These are phyloP conservation scores for Kryptolebias marmoratus DNA, from an alignment of 2,113 vertebrate species.

Conservation along the genomic window DNA sequence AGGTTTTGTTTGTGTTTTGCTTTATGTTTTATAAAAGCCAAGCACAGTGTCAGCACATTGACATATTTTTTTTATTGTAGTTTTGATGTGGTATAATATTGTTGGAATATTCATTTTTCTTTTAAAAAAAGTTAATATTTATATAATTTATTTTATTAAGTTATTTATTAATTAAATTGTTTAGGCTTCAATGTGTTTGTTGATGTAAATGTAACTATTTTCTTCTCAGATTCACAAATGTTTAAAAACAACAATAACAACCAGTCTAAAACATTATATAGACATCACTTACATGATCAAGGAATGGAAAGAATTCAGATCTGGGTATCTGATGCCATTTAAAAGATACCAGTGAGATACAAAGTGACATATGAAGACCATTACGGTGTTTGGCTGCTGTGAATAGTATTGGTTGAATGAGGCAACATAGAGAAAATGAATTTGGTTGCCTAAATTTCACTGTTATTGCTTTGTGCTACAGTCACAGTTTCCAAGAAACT, in stretches of 20 bases:
- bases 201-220: not conserved
- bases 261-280: not conserved
- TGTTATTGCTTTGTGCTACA: slow-evolving; percentile 72
- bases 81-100: not conserved
- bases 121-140: too few species aligned
- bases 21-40: too few species aligned
- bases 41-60: not conserved
- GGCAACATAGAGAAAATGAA: slow-evolving; percentile 68
- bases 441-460: slow-evolving; percentile 70
- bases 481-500: slow-evolving; percentile 70
- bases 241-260: not conserved
- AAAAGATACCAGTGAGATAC: slow-evolving; percentile 45
- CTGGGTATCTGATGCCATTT: slow-evolving; percentile 25
- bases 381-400: slow-evolving; percentile 58
- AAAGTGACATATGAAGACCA: slow-evolving; percentile 58
- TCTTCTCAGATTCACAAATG: not conserved
- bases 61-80: not conserved
- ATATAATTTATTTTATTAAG: too few species aligned
- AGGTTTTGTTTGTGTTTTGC: not conserved
- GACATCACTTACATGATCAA: slow-evolving; percentile 12
- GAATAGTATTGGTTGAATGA: slow-evolving; percentile 57
- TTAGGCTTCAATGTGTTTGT: too few species aligned
- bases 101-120: too few species aligned
- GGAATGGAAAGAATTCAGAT: slow-evolving; percentile 7
- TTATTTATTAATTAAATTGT: too few species aligned